A percentile compares a stretch with the other conserved stretches of the same genome.
Evolutionary conservation across 2,888 invertebrate genomes (phyloP).

Genomic region (Meiosimyza platycephala): DNA sequence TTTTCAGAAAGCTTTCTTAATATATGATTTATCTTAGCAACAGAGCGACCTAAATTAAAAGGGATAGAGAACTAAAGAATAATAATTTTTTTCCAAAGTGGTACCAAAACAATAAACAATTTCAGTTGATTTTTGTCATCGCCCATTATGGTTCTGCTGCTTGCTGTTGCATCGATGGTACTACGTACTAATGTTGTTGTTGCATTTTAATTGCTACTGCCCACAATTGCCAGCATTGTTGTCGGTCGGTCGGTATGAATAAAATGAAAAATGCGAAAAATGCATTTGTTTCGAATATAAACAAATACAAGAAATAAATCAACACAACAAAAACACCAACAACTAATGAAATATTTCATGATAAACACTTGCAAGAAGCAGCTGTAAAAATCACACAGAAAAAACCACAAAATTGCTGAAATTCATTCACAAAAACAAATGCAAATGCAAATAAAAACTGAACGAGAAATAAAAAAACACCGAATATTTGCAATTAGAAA

Average conservation of each 20-base stretch:
- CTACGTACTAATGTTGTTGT: background rate
- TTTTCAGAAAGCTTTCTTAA: too few species aligned
- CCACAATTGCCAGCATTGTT: too few species aligned
- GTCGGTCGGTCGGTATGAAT: too few species aligned
- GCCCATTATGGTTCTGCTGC: conserved; percentile 8
- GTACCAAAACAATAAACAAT: background rate
- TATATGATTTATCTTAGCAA: too few species aligned
- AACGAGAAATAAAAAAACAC: background rate
- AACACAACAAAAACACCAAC: background rate
- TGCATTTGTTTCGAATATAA: conserved; percentile 10
- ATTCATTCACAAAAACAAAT: conserved; percentile 34
- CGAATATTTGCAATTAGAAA: background rate
- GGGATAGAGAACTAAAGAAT: background rate
- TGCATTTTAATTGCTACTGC: background rate
- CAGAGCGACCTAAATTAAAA: too few species aligned
- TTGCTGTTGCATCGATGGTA: background rate
- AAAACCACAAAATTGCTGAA: conserved; percentile 20
- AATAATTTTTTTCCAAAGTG: background rate
- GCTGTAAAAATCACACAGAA: conserved; percentile 19
- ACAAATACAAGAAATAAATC: background rate
- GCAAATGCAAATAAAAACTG: background rate
- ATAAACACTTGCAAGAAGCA: conserved; percentile 18
- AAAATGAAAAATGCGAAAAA: conserved; percentile 17
- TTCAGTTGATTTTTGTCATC: conserved; percentile 33
- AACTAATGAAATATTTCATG: background rate